Percentiles rank a stretch among this genome's conserved stretches.
Evolutionary conservation across 2,888 invertebrate species (phyloP).

Genomic region (Crocallis elinguaria): DNA sequence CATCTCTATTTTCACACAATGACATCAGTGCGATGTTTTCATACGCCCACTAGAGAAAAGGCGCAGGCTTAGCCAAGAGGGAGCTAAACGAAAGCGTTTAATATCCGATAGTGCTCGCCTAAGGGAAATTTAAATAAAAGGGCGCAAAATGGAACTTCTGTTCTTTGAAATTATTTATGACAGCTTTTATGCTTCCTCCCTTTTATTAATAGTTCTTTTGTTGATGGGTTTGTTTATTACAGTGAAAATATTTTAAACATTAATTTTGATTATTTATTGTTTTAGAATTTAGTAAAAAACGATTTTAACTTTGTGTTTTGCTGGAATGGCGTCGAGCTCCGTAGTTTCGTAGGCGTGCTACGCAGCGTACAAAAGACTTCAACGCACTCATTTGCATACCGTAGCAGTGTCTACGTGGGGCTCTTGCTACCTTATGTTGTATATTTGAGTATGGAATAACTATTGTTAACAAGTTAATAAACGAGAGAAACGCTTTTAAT

Average conservation of each 20-base stretch:
- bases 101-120: conserved; percentile 43
- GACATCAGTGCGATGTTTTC: conserved; percentile 56
- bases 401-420: conserved; percentile 12
- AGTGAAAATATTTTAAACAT: not conserved
- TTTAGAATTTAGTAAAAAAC: not conserved
- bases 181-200: conserved; percentile 7
- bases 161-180: conserved; percentile 10
- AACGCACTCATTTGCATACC: conserved; percentile 48
- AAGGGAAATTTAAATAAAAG: conserved; percentile 36
- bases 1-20: conserved; percentile 50
- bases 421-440: too few species aligned
- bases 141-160: conserved; percentile 12
- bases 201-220: not conserved
- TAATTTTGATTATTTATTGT: not conserved
- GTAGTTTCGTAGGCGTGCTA: conserved; percentile 20
- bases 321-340: not conserved
- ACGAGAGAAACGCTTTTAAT: too few species aligned
- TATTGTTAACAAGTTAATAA: too few species aligned
- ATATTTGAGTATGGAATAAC: too few species aligned
- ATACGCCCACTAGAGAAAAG: conserved; percentile 36
- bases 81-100: conserved; percentile 40
- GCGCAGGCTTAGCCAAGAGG: conserved; percentile 22
- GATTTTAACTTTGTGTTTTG: not conserved
- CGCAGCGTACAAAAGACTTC: conserved; percentile 60
- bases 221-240: not conserved